Percentiles rank a stretch among this genome's conserved stretches.
Evolutionary conservation across 2,888 invertebrate genomes (phyloP).

Genomic region (Osmoderma eremita): DNA sequence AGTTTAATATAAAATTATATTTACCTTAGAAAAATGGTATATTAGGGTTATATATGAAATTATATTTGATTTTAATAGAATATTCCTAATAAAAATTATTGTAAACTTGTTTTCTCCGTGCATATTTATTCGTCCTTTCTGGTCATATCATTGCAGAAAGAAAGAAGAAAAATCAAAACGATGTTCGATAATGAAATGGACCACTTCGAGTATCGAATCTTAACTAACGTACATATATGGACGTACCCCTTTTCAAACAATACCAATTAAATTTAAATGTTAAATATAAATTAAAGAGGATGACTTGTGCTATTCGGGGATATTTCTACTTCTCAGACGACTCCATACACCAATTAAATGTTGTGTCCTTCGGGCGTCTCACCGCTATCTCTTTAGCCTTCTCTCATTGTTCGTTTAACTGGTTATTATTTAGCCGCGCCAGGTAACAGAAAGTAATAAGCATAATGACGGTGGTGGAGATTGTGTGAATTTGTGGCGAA

Average conservation of each 20-base stretch:
- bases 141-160: not conserved
- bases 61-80: no score
- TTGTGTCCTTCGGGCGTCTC: slow-evolving; percentile 28
- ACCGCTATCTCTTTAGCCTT: slow-evolving; percentile 17
- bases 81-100: no score
- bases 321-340: slow-evolving; percentile 37
- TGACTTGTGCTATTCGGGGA: slow-evolving; percentile 47
- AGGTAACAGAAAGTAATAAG: slow-evolving; percentile 25
- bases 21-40: no score
- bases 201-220: slow-evolving; percentile 28
- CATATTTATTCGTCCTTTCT: not conserved
- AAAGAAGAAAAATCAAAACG: not conserved
- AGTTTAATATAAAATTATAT: no score
- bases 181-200: slow-evolving; percentile 33
- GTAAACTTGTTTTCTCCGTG: no score
- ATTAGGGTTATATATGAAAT: no score
- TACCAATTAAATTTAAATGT: slow-evolving; percentile 47
- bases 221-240: slow-evolving; percentile 32
- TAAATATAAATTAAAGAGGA: slow-evolving; percentile 50
- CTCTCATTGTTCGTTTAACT: slow-evolving; percentile 44
- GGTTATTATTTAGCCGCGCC: slow-evolving; percentile 39
- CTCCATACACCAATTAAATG: slow-evolving; percentile 35
- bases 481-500: slow-evolving; percentile 18
- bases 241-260: slow-evolving; percentile 43
- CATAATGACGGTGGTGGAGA: slow-evolving; percentile 14